phyloP scores from a whole-genome alignment of 2,888 invertebrate genomes.

The Cheilosia vulpina region DNA sequence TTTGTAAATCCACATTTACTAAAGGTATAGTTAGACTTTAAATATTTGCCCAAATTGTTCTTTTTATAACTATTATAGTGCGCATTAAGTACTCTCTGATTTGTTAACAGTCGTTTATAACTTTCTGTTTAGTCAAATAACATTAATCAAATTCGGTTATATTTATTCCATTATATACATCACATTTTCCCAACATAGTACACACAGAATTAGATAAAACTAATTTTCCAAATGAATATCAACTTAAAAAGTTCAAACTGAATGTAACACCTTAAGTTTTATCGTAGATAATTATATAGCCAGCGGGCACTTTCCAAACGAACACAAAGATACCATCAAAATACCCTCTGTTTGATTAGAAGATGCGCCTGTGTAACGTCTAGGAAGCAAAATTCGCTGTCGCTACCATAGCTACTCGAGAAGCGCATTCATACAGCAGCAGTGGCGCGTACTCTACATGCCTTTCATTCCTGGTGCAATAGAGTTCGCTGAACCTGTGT shows the following conservation, averaged over 20 bases:
- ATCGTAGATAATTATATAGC: conserved; percentile 64
- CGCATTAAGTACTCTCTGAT: no score
- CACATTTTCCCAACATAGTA: no score
- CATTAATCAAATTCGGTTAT: no score
- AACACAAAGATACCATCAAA: conserved; percentile 41
- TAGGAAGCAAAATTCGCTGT: conserved; percentile 39
- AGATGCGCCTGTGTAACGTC: conserved; percentile 32
- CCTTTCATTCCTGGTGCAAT: conserved; percentile 55
- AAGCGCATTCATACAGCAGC: conserved; percentile 3
- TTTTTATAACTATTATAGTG: no score
- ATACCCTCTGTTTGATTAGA: conserved; percentile 55
- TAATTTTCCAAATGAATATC: neutral
- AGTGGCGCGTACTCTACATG: conserved; percentile 31
- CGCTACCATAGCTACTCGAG: conserved; percentile 5
- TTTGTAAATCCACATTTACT: no score
- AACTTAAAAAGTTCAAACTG: conserved; percentile 22
- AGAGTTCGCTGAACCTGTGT: conserved; percentile 66
- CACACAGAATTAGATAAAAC: neutral
- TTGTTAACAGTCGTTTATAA: no score
- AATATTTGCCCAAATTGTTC: no score
- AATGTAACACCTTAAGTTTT: conserved; percentile 61
- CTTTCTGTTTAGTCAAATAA: no score
- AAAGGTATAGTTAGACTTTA: no score
- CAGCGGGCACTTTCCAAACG: conserved; percentile 39
- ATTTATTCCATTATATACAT: no score